Percentiles rank a stretch among this genome's conserved stretches.
Conservation (phyloP, 2,888 invertebrate genomes). For the Campoplex capitator region DNA sequence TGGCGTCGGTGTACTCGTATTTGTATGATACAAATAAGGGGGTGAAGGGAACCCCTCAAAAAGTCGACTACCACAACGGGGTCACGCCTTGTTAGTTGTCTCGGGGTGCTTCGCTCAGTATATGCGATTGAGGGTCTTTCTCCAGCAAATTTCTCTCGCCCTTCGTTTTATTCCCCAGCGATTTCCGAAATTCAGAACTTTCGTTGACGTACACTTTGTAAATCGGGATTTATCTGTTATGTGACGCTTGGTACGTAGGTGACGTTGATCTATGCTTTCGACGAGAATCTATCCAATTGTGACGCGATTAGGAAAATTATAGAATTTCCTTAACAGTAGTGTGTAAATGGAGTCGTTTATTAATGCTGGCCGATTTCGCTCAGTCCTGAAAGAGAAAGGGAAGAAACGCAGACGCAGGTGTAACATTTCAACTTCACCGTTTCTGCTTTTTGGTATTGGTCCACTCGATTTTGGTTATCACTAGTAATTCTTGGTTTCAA, state of each 20-base stretch:
- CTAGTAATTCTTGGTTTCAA: too few relatives aligned
- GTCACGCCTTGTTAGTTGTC: slow-evolving; percentile 63
- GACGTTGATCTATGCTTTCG: neutral
- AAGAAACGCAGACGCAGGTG: too few relatives aligned
- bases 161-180: neutral
- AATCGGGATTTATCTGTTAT: slow-evolving; percentile 3
- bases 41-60: slow-evolving; percentile 54
- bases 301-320: neutral
- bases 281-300: neutral
- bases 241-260: neutral
- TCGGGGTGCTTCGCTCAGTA: slow-evolving; percentile 29
- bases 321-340: neutral
- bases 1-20: slow-evolving; percentile 38
- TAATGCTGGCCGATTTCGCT: too few relatives aligned
- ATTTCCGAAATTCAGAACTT: neutral
- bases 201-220: neutral
- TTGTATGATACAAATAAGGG: slow-evolving; percentile 24
- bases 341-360: neutral
- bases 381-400: too few relatives aligned
- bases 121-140: slow-evolving; percentile 19
- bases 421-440: too few relatives aligned
- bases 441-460: too few relatives aligned
- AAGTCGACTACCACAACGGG: slow-evolving; percentile 59
- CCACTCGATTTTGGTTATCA: too few relatives aligned
- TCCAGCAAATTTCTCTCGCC: neutral